Evolutionary conservation across 2,888 invertebrate genomes (phyloP).

Genomic region (Leptinotarsa rubiginosa): DNA sequence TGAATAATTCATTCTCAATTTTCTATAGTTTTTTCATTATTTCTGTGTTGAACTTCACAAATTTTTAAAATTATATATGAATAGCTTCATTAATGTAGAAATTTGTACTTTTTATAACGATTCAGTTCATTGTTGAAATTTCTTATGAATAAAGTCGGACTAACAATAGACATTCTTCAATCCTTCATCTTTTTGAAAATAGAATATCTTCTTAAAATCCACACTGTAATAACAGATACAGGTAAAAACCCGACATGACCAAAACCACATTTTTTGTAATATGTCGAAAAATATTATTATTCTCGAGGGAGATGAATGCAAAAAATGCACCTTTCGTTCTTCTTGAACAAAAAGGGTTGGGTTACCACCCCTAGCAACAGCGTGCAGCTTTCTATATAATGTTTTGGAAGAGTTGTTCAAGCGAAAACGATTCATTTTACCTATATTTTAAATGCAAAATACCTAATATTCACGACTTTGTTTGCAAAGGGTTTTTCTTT

Average conservation of each 20-base stretch:
- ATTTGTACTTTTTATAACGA: too few species aligned
- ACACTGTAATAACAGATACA: constrained; percentile 39
- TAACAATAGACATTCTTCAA: background rate
- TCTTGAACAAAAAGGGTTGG: constrained; percentile 41
- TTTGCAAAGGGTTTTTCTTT: constrained; percentile 41
- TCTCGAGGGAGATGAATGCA: constrained; percentile 31
- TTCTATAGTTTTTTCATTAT: too few species aligned
- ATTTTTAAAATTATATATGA: too few species aligned
- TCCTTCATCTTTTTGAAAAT: constrained; percentile 14
- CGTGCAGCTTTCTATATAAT: constrained; percentile 39
- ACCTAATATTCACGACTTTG: background rate
- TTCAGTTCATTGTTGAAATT: too few species aligned
- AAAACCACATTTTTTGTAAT: constrained; percentile 30
- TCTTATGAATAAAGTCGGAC: background rate
- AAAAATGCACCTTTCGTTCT: constrained; percentile 44
- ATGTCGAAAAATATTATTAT: constrained; percentile 36
- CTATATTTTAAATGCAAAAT: constrained; percentile 27
- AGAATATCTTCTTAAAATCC: constrained; percentile 39
- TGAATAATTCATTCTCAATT: too few species aligned
- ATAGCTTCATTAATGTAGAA: too few species aligned
- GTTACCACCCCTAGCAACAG: constrained; percentile 18
- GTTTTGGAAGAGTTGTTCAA: constrained; percentile 13
- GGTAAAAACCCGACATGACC: constrained; percentile 31
- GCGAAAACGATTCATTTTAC: constrained; percentile 29
- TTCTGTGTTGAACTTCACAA: too few species aligned